These are phyloP conservation scores for Ommatoiulus sabulosus DNA, from an alignment of 2,888 invertebrate species.

Conservation along the genomic window DNA sequence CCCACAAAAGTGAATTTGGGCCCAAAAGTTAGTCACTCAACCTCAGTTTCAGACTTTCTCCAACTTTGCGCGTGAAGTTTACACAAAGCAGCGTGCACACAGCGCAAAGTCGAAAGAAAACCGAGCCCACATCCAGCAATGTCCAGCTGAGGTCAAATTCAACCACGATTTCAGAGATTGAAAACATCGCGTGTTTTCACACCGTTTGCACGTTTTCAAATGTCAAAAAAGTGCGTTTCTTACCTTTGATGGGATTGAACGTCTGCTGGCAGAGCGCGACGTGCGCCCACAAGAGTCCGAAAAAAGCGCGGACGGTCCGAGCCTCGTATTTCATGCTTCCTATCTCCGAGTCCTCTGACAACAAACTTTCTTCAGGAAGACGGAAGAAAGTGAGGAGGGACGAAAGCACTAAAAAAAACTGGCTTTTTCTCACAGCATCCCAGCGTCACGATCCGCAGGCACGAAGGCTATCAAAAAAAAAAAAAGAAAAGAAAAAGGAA, in stretches of 20 bases:
- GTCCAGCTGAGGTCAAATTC: no score
- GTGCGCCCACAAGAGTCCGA: not conserved
- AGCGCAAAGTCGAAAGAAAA: no score
- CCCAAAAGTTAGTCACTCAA: no score
- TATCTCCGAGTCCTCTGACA: not conserved
- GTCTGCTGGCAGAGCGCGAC: not conserved
- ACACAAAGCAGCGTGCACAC: no score
- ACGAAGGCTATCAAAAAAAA: not conserved
- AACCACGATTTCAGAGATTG: no score
- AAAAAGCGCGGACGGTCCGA: not conserved
- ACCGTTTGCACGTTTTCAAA: no score
- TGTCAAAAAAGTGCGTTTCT: not conserved
- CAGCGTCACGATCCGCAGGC: not conserved
- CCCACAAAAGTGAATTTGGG: no score
- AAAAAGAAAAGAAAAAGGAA: not conserved
- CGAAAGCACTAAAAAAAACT: not conserved
- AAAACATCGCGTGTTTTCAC: no score
- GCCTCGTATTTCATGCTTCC: not conserved
- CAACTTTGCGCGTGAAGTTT: no score
- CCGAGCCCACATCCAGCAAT: no score
- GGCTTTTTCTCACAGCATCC: not conserved
- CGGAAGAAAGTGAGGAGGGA: not conserved
- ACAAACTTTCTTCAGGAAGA: not conserved
- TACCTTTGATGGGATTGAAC: not conserved
- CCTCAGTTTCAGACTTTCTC: no score